Percentiles rank a stretch among this genome's conserved stretches.
Evolutionary conservation across 2,797 vertebrate species (phyloP).

Genomic region (Gambusia yucatana): DNA sequence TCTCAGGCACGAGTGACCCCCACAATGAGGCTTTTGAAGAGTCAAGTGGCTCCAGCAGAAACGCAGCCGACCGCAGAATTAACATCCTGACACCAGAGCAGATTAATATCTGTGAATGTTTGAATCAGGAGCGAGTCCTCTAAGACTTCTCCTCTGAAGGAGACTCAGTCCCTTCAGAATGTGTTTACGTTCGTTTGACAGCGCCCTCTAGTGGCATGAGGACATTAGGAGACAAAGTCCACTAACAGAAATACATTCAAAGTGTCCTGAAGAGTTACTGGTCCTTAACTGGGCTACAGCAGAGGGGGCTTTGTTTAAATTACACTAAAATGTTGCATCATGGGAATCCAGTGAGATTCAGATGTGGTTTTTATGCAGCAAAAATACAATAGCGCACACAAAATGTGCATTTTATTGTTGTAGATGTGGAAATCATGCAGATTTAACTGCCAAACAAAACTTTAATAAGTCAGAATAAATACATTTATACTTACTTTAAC

Average conservation of each 20-base stretch:
- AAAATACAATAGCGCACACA: not conserved
- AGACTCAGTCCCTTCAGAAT: not conserved
- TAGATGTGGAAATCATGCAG: not conserved
- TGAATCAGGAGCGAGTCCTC: not conserved
- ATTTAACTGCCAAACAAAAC: not conserved
- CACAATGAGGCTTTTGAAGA: conserved; percentile 72
- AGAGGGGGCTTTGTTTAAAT: too few species aligned
- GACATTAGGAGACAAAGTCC: not conserved
- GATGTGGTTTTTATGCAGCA: not conserved
- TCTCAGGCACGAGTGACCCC: conserved; percentile 63
- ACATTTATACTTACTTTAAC: not conserved
- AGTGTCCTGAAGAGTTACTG: conserved; percentile 2
- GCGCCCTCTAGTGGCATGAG: conserved; percentile 11
- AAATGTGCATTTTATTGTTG: not conserved
- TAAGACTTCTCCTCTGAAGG: not conserved
- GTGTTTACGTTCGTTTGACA: not conserved
- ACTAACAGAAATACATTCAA: not conserved
- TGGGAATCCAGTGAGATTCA: not conserved
- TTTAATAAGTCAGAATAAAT: not conserved
- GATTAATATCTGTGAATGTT: conserved; percentile 42
- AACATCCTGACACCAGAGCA: conserved; percentile 55
- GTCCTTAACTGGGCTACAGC: not conserved
- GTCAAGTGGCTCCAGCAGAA: conserved; percentile 71
- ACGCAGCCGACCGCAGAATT: conserved; percentile 55
- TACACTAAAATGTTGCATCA: not conserved